phyloP scores from a whole-genome alignment of 2,797 vertebrate species.

The Chaenodraco wilsoni region DNA sequence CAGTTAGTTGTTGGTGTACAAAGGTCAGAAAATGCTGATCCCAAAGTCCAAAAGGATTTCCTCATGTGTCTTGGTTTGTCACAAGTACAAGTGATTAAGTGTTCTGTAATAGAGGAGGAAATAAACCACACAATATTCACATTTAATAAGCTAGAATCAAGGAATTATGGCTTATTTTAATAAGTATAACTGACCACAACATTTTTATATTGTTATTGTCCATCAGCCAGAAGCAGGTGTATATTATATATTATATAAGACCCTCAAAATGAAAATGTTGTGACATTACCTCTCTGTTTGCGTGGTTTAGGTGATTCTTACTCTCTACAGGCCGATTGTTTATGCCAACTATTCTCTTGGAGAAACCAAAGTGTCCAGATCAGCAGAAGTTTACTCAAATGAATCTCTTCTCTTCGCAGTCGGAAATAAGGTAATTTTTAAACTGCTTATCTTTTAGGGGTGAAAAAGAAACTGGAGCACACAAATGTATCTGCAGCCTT shows the following conservation, averaged over 20 bases:
- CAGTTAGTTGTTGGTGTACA: too few relatives aligned
- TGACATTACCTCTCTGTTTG: conserved; percentile 24
- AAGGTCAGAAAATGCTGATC: too few relatives aligned
- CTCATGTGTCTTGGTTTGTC: too few relatives aligned
- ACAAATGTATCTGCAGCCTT: neutral
- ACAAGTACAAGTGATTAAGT: too few relatives aligned
- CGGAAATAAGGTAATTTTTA: conserved; percentile 87
- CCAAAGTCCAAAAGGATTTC: too few relatives aligned
- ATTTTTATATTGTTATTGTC: neutral
- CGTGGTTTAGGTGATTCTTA: conserved; percentile 87
- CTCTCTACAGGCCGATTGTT: conserved; percentile 77
- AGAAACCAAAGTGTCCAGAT: conserved; percentile 76
- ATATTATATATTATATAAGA: neutral
- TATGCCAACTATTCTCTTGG: conserved; percentile 94
- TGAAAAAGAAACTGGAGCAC: neutral
- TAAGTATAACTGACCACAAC: too few relatives aligned
- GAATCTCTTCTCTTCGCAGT: conserved; percentile 87
- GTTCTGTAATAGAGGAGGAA: too few relatives aligned
- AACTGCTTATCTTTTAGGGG: neutral
- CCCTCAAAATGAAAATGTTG: neutral
- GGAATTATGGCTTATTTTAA: too few relatives aligned
- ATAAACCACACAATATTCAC: too few relatives aligned
- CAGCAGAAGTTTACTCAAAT: conserved; percentile 75
- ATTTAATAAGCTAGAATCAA: too few relatives aligned
- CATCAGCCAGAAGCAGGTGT: neutral